Evolutionary conservation across 2,113 vertebrate species (phyloP).

Genomic region (Xyrauchen texanus): DNA sequence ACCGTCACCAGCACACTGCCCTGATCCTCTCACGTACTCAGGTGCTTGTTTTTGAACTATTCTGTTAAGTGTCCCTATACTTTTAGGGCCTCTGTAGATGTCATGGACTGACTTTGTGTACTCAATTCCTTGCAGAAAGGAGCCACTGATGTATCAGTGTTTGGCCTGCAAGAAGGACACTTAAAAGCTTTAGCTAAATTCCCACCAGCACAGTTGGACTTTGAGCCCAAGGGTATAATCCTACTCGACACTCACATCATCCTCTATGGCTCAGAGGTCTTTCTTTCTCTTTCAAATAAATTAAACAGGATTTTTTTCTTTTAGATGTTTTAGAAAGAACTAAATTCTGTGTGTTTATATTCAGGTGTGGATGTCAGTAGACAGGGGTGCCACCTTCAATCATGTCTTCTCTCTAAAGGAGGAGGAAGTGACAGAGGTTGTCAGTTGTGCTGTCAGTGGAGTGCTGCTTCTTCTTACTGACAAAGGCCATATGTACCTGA

Average conservation of each 20-base stretch:
- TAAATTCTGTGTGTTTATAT: background rate
- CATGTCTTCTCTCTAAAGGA: conserved; percentile 10
- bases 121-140: no score
- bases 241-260: conserved; percentile 26
- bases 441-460: background rate
- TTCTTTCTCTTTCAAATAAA: background rate
- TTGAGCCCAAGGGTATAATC: background rate
- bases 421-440: background rate
- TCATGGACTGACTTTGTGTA: no score
- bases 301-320: background rate
- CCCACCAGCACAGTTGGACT: no score
- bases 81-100: no score
- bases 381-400: conserved; percentile 36
- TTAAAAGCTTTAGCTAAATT: no score
- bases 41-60: background rate
- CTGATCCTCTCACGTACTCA: conserved; percentile 34
- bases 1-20: conserved; percentile 23
- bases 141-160: no score
- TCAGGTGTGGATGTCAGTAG: conserved; percentile 43
- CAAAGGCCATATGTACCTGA: conserved; percentile 25
- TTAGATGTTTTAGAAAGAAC: background rate
- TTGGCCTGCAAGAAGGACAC: no score
- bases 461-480: conserved; percentile 25
- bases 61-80: no score
- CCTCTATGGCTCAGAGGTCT: conserved; percentile 41